Evolutionary conservation across 1,140 invertebrate species (phyloP).

Genomic region (Diorhabda elongata): DNA sequence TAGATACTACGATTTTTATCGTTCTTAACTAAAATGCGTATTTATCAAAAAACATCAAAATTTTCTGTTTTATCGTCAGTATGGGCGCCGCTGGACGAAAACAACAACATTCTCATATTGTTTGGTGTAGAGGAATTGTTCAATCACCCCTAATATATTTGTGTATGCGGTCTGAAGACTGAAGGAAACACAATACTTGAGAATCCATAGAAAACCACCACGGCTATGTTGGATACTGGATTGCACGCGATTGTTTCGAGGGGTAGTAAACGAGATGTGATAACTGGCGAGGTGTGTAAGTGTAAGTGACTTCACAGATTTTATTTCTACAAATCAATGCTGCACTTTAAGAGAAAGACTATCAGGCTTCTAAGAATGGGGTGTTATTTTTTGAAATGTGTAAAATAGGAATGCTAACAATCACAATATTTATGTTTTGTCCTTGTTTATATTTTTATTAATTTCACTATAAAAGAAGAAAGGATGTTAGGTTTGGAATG

Average conservation of each 20-base stretch:
- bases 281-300: not conserved
- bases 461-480: no score
- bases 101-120: not conserved
- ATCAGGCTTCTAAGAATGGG: no score
- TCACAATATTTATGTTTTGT: no score
- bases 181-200: constrained; percentile 5
- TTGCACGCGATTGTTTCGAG: constrained; percentile 7
- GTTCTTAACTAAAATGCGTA: no score
- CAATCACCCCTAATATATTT: constrained; percentile 9
- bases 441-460: no score
- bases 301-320: not conserved
- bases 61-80: not conserved
- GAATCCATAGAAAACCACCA: constrained; percentile 14
- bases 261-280: not conserved
- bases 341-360: not conserved
- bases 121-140: not conserved
- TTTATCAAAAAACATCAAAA: no score
- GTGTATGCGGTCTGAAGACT: constrained; percentile 4
- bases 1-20: no score
- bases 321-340: not conserved
- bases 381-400: no score
- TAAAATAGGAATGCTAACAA: no score
- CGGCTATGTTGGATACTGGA: not conserved
- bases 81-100: not conserved
- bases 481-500: no score